A percentile compares a stretch with the other conserved stretches of the same genome.
phyloP scores from a whole-genome alignment of 2,797 vertebrate species.

The Heterohyrax brucei region DNA sequence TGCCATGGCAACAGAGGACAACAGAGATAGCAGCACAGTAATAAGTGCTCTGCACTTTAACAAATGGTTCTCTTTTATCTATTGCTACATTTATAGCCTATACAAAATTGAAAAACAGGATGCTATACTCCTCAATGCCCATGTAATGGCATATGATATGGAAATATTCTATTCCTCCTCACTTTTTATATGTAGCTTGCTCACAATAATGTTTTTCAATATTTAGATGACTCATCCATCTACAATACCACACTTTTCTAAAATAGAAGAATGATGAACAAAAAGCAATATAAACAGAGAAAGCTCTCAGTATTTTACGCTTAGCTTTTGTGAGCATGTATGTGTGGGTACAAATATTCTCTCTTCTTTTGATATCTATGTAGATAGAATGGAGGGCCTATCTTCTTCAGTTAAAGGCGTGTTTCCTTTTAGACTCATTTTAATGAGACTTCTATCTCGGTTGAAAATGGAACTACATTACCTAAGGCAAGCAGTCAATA shows the following conservation, averaged over 20 bases:
- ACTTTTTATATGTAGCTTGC: background rate
- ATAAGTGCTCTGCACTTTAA: conserved; percentile 64
- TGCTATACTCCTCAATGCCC: conserved; percentile 35
- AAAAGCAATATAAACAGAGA: background rate
- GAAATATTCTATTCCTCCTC: background rate
- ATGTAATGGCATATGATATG: background rate
- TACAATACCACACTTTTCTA: background rate
- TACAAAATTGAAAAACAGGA: conserved; percentile 67
- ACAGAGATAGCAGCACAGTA: conserved; percentile 34
- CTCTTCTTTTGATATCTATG: background rate
- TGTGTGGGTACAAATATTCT: background rate
- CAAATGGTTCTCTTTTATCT: conserved; percentile 74
- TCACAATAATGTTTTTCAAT: background rate
- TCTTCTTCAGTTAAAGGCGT: background rate
- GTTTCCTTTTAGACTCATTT: background rate
- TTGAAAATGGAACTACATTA: conserved; percentile 50
- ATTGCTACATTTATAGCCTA: conserved; percentile 17
- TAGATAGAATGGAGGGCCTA: background rate
- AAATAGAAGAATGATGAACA: background rate
- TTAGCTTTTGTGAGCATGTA: background rate
- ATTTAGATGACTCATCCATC: background rate
- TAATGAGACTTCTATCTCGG: conserved; percentile 1
- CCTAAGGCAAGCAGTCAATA: background rate
- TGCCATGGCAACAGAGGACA: conserved; percentile 74
- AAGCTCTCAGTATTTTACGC: background rate